phyloP scores from a whole-genome alignment of 2,113 vertebrate species.

The Dicentrarchus labrax region DNA sequence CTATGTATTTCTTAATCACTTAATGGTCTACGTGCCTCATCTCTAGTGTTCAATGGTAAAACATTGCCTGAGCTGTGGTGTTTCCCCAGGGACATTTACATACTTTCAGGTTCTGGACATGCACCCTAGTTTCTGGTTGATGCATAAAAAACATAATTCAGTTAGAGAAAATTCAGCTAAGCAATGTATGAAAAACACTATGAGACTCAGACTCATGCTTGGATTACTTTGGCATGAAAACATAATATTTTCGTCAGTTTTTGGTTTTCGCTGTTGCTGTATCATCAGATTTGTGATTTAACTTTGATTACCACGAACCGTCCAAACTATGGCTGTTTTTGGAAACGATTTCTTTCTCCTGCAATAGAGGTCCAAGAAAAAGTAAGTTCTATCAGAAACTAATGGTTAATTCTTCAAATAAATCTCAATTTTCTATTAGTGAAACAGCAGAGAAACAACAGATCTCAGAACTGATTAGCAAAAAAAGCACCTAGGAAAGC shows the following conservation, averaged over 20 bases:
- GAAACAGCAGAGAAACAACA: background rate
- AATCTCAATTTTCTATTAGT: conserved; percentile 2
- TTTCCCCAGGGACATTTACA: conserved; percentile 8
- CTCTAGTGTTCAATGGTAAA: conserved; percentile 22
- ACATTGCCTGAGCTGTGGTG: conserved; percentile 15
- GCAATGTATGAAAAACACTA: conserved; percentile 21
- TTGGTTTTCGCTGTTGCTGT: background rate
- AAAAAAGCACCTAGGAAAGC: background rate
- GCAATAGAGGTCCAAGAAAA: background rate
- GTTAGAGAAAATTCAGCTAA: conserved; percentile 20
- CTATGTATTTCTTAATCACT: conserved; percentile 48
- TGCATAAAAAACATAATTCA: conserved; percentile 9
- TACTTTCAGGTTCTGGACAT: conserved; percentile 5
- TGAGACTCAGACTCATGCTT: background rate
- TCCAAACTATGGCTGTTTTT: background rate
- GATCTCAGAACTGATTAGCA: background rate
- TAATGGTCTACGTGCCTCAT: conserved; percentile 26
- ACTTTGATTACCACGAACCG: background rate
- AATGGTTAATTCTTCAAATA: background rate
- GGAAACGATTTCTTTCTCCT: background rate
- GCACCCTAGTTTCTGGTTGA: conserved; percentile 1
- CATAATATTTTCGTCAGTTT: conserved; percentile 10
- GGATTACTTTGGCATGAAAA: background rate
- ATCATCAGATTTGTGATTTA: conserved; percentile 16
- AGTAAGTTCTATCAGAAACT: background rate